These are phyloP conservation scores for Ips nitidus DNA, from an alignment of 1,140 invertebrate genomes.

Conservation along the genomic window DNA sequence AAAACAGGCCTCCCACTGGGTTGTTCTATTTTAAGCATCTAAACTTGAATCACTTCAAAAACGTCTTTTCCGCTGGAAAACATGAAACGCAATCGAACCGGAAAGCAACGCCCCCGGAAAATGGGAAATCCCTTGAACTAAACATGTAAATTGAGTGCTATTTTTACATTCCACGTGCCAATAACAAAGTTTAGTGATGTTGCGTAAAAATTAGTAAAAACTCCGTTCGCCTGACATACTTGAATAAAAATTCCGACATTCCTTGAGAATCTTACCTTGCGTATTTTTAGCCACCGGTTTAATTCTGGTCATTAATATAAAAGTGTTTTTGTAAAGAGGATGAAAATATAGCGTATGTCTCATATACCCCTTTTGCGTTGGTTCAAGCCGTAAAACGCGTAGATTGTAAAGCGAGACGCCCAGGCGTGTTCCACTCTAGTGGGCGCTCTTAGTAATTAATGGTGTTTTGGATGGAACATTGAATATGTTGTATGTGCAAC, in stretches of 20 bases:
- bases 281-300: slow-evolving; percentile 14
- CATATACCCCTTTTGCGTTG: background rate
- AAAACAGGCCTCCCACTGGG: slow-evolving; percentile 4
- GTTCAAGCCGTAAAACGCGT: too few relatives aligned
- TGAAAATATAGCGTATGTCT: slow-evolving; percentile 3
- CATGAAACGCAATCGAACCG: too few relatives aligned
- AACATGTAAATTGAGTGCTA: too few relatives aligned
- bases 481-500: too few relatives aligned
- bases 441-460: too few relatives aligned
- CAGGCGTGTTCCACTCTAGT: too few relatives aligned
- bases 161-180: too few relatives aligned
- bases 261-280: slow-evolving; percentile 6
- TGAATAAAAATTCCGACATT: slow-evolving; percentile 3
- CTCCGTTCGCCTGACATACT: background rate
- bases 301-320: slow-evolving; percentile 11
- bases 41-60: slow-evolving; percentile 18
- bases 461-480: too few relatives aligned
- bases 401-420: too few relatives aligned
- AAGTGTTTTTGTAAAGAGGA: slow-evolving; percentile 6
- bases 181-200: too few relatives aligned
- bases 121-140: too few relatives aligned
- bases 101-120: too few relatives aligned
- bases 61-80: slow-evolving; percentile 2
- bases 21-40: slow-evolving; percentile 13
- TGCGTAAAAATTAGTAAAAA: background rate